Percentiles rank a stretch among this genome's conserved stretches.
These are phyloP conservation scores for Lobophora halterata DNA, from an alignment of 2,888 invertebrate species.

Conservation along the genomic window DNA sequence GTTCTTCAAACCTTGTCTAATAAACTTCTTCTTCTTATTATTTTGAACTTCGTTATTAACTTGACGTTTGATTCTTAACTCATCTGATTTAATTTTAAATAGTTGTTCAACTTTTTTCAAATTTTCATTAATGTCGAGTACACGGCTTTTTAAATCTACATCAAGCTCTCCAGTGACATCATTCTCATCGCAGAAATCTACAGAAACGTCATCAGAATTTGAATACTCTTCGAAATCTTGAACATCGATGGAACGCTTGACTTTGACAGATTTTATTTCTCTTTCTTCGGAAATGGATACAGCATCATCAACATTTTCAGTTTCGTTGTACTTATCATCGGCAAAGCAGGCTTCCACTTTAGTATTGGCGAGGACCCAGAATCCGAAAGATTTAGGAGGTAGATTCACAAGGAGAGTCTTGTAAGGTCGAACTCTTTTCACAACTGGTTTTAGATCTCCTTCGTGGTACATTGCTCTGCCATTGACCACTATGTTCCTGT, in stretches of 20 bases:
- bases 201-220: constrained; percentile 30
- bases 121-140: constrained; percentile 47
- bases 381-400: constrained; percentile 85
- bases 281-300: constrained; percentile 33
- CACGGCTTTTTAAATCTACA: constrained; percentile 38
- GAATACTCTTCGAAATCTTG: constrained; percentile 36
- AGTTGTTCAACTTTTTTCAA: constrained; percentile 42
- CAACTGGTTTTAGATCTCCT: constrained; percentile 78
- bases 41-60: constrained; percentile 25
- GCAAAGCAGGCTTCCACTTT: constrained; percentile 80
- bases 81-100: constrained; percentile 31
- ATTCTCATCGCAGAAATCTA: constrained; percentile 35
- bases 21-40: constrained; percentile 30
- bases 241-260: constrained; percentile 41
- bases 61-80: constrained; percentile 44
- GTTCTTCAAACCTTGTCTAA: constrained; percentile 28
- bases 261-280: constrained; percentile 32
- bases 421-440: constrained; percentile 74
- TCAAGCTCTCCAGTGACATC: constrained; percentile 26
- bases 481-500: constrained; percentile 83
- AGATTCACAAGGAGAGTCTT: constrained; percentile 80
- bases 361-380: constrained; percentile 87
- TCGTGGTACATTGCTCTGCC: constrained; percentile 80
- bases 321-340: constrained; percentile 33
- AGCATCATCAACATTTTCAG: constrained; percentile 15